Evolutionary conservation across 2,888 invertebrate species (phyloP).

Genomic region (Athalia rosae): DNA sequence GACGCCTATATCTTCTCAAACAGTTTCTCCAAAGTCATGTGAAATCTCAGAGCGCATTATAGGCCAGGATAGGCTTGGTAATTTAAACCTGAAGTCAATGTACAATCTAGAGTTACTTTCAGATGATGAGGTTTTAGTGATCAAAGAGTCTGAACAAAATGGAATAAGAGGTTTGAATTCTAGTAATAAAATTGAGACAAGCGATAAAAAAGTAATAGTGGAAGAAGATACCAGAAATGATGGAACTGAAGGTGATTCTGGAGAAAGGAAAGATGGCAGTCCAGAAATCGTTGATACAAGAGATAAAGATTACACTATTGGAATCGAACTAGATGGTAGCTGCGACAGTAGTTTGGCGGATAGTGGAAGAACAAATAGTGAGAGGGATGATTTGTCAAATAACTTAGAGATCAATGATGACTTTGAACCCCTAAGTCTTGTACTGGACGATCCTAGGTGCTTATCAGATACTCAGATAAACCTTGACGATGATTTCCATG

Average conservation of each 20-base stretch:
- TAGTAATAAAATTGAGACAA: no score
- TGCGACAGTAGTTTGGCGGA: slow-evolving; percentile 65
- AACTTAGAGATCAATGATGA: slow-evolving; percentile 62
- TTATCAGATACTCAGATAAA: slow-evolving; percentile 58
- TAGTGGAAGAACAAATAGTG: slow-evolving; percentile 61
- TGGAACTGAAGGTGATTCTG: slow-evolving; percentile 42
- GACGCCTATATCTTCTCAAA: slow-evolving; percentile 62
- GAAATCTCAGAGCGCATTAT: slow-evolving; percentile 52
- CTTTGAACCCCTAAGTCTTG: slow-evolving; percentile 66
- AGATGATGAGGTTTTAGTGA: slow-evolving; percentile 62
- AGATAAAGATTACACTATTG: slow-evolving; percentile 49
- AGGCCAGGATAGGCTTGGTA: slow-evolving; percentile 17
- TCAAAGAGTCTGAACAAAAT: slow-evolving; percentile 60
- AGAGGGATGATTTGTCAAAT: slow-evolving; percentile 59
- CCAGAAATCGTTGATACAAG: slow-evolving; percentile 8
- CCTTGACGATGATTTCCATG: slow-evolving; percentile 64
- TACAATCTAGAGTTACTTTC: background rate
- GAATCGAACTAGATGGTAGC: slow-evolving; percentile 60
- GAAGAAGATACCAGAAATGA: slow-evolving; percentile 46
- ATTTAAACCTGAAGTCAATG: background rate
- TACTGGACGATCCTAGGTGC: slow-evolving; percentile 65
- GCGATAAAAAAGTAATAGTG: no score
- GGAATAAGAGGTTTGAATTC: no score
- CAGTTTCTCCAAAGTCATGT: slow-evolving; percentile 65
- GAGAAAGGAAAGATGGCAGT: slow-evolving; percentile 12